phyloP scores from a whole-genome alignment of 1,140 invertebrate genomes.

The Zaprionus gabonicus region DNA sequence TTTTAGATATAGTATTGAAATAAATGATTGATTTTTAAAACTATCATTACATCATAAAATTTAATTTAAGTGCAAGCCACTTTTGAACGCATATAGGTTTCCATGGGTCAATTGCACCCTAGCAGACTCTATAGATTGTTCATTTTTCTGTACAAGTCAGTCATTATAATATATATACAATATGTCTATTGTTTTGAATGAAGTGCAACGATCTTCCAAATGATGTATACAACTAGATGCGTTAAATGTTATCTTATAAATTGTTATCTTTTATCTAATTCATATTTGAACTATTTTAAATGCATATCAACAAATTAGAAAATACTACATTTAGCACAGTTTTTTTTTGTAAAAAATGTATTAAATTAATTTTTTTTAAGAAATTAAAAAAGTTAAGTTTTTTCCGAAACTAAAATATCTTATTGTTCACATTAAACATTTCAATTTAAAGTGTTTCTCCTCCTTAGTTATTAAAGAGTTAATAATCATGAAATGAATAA shows the following conservation, averaged over 20 bases:
- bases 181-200: not conserved
- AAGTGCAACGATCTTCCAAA: slow-evolving; percentile 1
- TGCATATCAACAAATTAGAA: not conserved
- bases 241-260: not conserved
- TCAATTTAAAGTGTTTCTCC: no score
- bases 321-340: not conserved
- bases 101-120: slow-evolving; percentile 2
- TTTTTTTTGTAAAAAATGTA: not conserved
- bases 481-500: not conserved
- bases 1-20: not conserved
- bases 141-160: slow-evolving; percentile 39
- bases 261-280: not conserved
- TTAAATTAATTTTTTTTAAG: no score
- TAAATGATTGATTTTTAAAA: not conserved
- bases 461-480: no score
- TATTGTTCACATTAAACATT: no score
- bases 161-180: slow-evolving; percentile 19
- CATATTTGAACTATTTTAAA: not conserved
- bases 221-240: not conserved
- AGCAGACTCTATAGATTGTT: slow-evolving; percentile 27
- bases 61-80: slow-evolving; percentile 23
- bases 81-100: slow-evolving; percentile 22
- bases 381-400: no score
- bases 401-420: no score
- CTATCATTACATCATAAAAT: not conserved